Base-by-base conservation (phyloP, 92 coral and sea anemone species). In the Siderastrea siderea region DNA sequence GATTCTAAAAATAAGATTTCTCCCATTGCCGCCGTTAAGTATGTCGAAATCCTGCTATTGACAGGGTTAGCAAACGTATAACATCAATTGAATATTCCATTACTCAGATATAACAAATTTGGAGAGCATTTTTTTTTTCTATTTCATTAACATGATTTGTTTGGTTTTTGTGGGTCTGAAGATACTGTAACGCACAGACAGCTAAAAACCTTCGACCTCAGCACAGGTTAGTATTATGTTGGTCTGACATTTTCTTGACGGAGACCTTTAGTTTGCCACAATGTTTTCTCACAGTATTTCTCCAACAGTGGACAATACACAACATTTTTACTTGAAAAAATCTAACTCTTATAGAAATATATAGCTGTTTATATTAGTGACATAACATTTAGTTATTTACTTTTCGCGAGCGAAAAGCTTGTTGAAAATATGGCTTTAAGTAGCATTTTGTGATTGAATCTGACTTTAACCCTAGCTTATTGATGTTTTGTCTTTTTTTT, bases 161-260 rank as follows among this genome's bases (percentile, higher is more conserved):
- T 15, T 13, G 4, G 47, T 12, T 14, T 6, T 26, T 44, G 43
- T 26, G 60, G 19, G 46, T 2, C 54, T 75, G 51, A 75, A 55
- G 64, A 3, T 45, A 79, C 16, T 50, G 71, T 62, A 79, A 43
- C n/a, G 48, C 17, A 17, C 54, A 63, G 48, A 64, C 71, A 48
- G 48, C 63, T 64, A 6, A 53, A 47, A 79, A 48, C 58, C 11
- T 78, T 79, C 69, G 71, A 79, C 55, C 72, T 17, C 13, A 79
- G n/a, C 71, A 49, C 63, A 78, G 72, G 83, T 79, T 16, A 38
- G 83, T 63, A 47, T 63, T 26, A 0, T 26, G 38, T 26, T 26
- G 4, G 7, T 63, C 15, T 48, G 45, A 3, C 12, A 48, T 13
- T 47, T 72, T 10, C 7, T 9, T 10, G n/a, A n/a, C 17, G 26